Evolutionary conservation across 2,113 vertebrate genomes (phyloP).

Genomic region (Cricetomys ansorgei): DNA sequence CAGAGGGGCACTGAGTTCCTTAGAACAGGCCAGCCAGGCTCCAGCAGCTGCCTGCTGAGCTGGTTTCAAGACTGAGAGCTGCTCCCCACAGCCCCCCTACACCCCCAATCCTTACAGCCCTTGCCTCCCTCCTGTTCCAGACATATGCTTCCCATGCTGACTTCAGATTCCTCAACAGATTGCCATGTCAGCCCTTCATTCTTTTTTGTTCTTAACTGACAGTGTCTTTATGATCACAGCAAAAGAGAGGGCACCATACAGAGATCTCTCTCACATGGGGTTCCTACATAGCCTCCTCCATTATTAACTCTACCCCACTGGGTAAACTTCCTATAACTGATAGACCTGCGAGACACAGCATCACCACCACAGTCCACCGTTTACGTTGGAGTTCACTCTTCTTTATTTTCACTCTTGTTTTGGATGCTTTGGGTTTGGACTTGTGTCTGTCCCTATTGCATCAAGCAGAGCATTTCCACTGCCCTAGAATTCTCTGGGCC

Average conservation of each 20-base stretch:
- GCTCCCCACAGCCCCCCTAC: not conserved
- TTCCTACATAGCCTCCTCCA: not conserved
- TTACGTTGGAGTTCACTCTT: not conserved
- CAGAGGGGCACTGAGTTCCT: not conserved
- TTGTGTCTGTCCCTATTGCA: not conserved
- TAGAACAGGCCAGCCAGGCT: not conserved
- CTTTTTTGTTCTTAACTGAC: not conserved
- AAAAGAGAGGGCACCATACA: not conserved
- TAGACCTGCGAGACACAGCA: rapidly evolving
- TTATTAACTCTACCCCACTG: not conserved
- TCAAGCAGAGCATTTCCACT: rapidly evolving
- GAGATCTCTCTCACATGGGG: not conserved
- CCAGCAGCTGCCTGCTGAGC: not conserved
- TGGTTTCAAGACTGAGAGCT: not conserved
- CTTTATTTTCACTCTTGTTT: not conserved
- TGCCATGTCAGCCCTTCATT: not conserved
- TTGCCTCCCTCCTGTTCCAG: not conserved
- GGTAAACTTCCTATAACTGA: not conserved
- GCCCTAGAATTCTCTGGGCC: not conserved
- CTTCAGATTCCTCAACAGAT: not conserved
- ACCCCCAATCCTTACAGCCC: not conserved
- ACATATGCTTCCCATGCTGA: not conserved
- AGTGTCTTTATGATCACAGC: not conserved
- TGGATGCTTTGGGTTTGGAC: not conserved
- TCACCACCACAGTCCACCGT: not conserved